A percentile compares a stretch with the other conserved stretches of the same genome.
Conservation (phyloP, 2,797 vertebrate genomes). For the Sebastolobus alascanus region DNA sequence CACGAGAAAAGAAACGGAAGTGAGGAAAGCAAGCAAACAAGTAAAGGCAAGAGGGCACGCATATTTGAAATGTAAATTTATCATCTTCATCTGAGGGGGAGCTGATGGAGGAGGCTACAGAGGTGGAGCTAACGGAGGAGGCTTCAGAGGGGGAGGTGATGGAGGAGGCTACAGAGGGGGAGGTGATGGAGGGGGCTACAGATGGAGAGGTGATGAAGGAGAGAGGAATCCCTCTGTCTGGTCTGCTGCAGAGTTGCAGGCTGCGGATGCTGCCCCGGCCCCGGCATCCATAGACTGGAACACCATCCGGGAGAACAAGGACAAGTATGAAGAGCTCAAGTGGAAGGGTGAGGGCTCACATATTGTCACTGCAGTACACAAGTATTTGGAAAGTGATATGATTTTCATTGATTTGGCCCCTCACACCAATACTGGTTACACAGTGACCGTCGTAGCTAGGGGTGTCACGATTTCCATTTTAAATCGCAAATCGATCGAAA, state of each 20-base stretch:
- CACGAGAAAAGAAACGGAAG: not conserved
- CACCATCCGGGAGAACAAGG: conserved; percentile 87
- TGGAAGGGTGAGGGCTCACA: conserved; percentile 89
- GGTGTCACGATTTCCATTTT: no score
- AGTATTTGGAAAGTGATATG: not conserved
- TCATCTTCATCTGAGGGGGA: not conserved
- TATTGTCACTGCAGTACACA: no score
- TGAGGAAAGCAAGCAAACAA: not conserved
- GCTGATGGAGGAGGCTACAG: not conserved
- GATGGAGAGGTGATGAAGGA: not conserved
- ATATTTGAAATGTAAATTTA: no score
- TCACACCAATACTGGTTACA: not conserved
- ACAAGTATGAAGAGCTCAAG: conserved; percentile 90
- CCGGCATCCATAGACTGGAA: conserved; percentile 88
- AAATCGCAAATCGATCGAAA: no score
- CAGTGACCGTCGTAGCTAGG: no score
- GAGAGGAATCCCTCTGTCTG: conserved; percentile 65
- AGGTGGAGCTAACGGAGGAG: not conserved
- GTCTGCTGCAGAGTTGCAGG: conserved; percentile 56
- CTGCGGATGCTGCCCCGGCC: conserved; percentile 6
- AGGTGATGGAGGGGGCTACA: not conserved
- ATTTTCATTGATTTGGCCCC: not conserved
- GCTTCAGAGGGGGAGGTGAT: not conserved
- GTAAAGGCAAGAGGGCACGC: not conserved
- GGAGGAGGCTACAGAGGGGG: not conserved